These are phyloP conservation scores for Paracyprichromis sp. DNA, from an alignment of 2,113 vertebrate genomes.

Conservation along the genomic window DNA sequence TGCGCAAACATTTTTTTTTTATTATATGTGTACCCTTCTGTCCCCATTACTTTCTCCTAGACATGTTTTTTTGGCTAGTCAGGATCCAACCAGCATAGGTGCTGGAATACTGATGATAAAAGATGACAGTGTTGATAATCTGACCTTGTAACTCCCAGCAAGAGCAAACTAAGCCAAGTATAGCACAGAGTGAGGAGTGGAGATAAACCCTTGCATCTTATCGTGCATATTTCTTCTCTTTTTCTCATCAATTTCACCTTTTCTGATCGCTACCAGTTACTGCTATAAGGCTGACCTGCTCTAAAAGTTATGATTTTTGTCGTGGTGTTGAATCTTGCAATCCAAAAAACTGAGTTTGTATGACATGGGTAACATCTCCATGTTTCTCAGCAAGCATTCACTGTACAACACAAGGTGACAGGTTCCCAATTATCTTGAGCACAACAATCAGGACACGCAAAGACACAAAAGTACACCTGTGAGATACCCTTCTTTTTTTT, in stretches of 20 bases:
- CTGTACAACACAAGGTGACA: conserved; percentile 4
- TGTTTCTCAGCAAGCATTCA: conserved; percentile 28
- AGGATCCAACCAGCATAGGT: neutral
- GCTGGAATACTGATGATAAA: neutral
- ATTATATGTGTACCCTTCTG: neutral
- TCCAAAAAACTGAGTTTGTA: neutral
- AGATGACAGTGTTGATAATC: neutral
- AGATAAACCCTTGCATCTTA: neutral
- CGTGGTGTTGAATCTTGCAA: neutral
- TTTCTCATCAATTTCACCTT: neutral
- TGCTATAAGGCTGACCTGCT: neutral
- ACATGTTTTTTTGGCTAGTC: neutral
- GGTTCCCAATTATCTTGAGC: conserved; percentile 38
- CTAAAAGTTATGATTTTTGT: neutral
- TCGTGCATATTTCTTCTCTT: neutral
- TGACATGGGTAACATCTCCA: neutral
- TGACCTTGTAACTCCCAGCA: neutral
- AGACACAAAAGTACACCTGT: neutral
- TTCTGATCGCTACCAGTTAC: neutral
- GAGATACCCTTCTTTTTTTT: neutral
- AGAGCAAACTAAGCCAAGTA: neutral
- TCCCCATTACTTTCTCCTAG: neutral
- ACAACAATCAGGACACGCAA: conserved; percentile 23
- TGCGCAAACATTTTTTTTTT: neutral
- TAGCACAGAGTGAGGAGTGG: neutral